Evolutionary conservation across 2,797 vertebrate species (phyloP), one percentile per base, ranked within the genome.

Genomic region (Rhinella marina): DNA sequence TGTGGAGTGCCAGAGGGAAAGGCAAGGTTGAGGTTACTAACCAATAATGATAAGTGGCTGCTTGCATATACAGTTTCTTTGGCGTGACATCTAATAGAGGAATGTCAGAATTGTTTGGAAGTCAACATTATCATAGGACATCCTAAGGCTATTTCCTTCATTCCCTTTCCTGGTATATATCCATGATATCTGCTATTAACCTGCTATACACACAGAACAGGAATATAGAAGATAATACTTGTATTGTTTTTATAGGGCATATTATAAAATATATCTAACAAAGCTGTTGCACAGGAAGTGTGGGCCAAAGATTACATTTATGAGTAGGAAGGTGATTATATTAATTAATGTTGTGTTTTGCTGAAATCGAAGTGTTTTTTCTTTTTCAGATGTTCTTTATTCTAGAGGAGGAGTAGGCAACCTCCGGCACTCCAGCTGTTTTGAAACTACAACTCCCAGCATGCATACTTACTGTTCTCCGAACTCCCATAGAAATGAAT

Each of bases 71-170:
- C 70, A 59, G 21, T 61, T 76, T 59, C 70, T 27, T 48, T 75
- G 56, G 68, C 29, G 56, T 61, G 41, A 17, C 57, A 75, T n/a
- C 56, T 76, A n/a, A 61, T 61, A 84, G n/a, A 76, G 32, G 29
- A 84, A 61, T 59, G 56, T 76, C 54, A 75, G 41, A 61, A 13
- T 57, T 54, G 50, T 8, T 73, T 21, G 9, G 66, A 72, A 57
- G 6, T 68, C n/a, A 64, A 23, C 9, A 32, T 61, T 84, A 75
- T 84, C 83, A 76, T 84, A 57, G 66, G 54, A 59, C 82, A 84
- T 84, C 82, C 82, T 73, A 73, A 57, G 56, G 50, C 82, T 84
- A 70, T 73, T 84, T 73, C 64, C 82, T 25, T 52, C 7, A 29
- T 25, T 79, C 27, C n/a, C 56, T 59, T 41, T 61, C 56, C 29